Conservation (phyloP, 2,888 invertebrate genomes). For the Leucophora obtusa region DNA sequence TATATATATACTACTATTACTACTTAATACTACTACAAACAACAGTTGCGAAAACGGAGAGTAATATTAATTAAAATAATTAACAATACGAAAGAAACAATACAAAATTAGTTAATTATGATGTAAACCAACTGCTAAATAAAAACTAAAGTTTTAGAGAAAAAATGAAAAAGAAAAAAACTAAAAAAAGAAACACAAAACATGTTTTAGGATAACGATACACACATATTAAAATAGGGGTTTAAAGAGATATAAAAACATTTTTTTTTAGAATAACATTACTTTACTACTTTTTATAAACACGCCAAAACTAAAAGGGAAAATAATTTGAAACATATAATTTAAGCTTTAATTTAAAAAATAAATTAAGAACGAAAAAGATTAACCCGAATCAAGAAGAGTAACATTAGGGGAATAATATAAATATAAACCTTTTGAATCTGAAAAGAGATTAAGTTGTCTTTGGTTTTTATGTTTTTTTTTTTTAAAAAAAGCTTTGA, state of each 20-base stretch:
- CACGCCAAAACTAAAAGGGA: constrained; percentile 47
- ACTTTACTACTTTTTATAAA: constrained; percentile 53
- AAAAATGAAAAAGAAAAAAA: constrained; percentile 54
- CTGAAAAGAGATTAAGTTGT: constrained; percentile 31
- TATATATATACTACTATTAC: constrained; percentile 49
- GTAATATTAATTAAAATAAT: constrained; percentile 56
- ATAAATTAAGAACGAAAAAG: constrained; percentile 46
- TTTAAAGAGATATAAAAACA: constrained; percentile 58
- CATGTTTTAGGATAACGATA: constrained; percentile 60
- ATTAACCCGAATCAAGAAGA: constrained; percentile 28
- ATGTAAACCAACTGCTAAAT: constrained; percentile 68
- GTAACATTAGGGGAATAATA: background rate
- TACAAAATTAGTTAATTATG: constrained; percentile 65
- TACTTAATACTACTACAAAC: constrained; percentile 50
- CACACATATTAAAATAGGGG: constrained; percentile 58
- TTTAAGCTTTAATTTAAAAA: constrained; percentile 7
- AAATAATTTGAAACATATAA: constrained; percentile 17
- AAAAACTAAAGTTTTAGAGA: constrained; percentile 65
- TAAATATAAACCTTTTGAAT: background rate
- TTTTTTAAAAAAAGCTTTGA: background rate
- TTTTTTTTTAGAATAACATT: constrained; percentile 59
- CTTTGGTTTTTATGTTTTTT: constrained; percentile 47
- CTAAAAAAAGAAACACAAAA: constrained; percentile 58
- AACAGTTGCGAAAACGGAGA: constrained; percentile 62
- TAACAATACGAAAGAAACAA: constrained; percentile 56